Conservation (phyloP, 2,113 vertebrate genomes). For the Actenoides lindsayi region DNA sequence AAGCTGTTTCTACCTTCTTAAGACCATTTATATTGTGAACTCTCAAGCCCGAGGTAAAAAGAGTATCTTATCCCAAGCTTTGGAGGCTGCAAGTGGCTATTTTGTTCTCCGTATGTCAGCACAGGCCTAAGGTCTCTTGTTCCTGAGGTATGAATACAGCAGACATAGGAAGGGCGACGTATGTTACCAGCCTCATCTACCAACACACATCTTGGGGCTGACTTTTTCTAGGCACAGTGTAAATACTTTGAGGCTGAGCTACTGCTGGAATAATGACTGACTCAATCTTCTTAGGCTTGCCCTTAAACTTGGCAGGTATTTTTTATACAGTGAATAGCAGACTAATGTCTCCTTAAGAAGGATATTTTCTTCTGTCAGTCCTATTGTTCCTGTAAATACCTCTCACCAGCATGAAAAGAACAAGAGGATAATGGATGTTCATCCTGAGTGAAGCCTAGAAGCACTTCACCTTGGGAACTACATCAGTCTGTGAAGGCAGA, state of each 20-base stretch:
- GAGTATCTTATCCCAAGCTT: background rate
- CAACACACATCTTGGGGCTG: background rate
- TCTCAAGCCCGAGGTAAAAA: background rate
- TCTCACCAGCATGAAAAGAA: background rate
- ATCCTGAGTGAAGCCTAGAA: background rate
- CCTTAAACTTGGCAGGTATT: background rate
- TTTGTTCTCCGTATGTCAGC: background rate
- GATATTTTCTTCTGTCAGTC: background rate
- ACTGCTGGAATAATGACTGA: background rate
- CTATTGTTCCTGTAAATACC: conserved; percentile 3
- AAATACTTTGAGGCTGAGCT: background rate
- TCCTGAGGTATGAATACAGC: background rate
- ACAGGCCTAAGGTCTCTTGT: background rate
- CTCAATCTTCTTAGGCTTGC: background rate
- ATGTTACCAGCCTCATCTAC: background rate
- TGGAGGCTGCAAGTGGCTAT: background rate
- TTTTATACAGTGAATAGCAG: background rate
- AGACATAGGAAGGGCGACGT: background rate
- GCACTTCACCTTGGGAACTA: background rate
- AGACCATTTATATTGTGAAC: background rate
- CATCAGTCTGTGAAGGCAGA: background rate
- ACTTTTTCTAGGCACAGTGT: background rate
- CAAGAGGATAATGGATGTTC: background rate
- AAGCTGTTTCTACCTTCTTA: background rate
- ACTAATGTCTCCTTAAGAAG: background rate